Evolutionary conservation across 1,140 invertebrate species (phyloP).

Genomic region (Armadillidium nasatum): DNA sequence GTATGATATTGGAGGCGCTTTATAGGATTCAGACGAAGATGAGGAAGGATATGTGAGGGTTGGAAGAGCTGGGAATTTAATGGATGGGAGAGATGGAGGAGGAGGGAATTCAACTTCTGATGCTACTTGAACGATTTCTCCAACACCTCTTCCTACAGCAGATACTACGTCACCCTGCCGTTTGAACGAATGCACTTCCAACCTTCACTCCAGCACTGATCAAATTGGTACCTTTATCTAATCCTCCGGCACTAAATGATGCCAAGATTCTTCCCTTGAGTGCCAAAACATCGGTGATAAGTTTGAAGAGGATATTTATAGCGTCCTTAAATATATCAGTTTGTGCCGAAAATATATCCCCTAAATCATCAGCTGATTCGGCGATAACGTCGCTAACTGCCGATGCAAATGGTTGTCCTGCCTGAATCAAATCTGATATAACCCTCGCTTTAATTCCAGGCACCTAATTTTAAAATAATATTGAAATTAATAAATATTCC

Average conservation of each 20-base stretch:
- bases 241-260: constrained; percentile 27
- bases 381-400: constrained; percentile 41
- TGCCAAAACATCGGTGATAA: constrained; percentile 34
- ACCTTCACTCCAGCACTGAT: constrained; percentile 36
- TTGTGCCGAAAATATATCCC: constrained; percentile 29
- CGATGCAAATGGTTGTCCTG: constrained; percentile 36
- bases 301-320: constrained; percentile 35
- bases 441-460: constrained; percentile 41
- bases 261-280: constrained; percentile 39
- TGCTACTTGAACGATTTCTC: constrained; percentile 32
- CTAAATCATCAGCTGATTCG: constrained; percentile 40
- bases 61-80: constrained; percentile 28
- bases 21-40: background rate
- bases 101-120: constrained; percentile 33
- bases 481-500: too few relatives aligned
- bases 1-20: background rate
- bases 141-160: constrained; percentile 32
- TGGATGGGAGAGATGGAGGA: constrained; percentile 27
- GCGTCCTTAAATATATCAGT: constrained; percentile 35
- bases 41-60: background rate
- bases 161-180: constrained; percentile 32
- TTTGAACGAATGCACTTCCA: constrained; percentile 34
- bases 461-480: constrained; percentile 23
- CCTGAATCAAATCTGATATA: constrained; percentile 36
- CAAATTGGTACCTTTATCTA: constrained; percentile 34